Base-by-base conservation (phyloP, 2,797 vertebrate genomes). In the Odontamblyopus lacepedii region DNA sequence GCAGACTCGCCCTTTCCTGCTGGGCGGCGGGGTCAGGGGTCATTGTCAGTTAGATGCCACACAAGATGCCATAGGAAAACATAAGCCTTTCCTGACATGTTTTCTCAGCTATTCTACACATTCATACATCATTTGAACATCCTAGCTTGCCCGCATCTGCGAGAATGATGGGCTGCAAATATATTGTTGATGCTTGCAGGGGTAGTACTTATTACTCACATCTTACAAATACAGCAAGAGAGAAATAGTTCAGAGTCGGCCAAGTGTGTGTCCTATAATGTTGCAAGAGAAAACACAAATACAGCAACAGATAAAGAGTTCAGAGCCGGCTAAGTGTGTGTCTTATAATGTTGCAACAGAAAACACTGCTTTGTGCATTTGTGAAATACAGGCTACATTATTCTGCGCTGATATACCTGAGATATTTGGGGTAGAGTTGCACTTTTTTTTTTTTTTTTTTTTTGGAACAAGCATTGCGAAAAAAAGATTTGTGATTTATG, bases 21-120 rank as follows among this genome's bases (percentile, higher is more conserved):
- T 59, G 68, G 15, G 62, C 1, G 32, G 35, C 65, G 59, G 76
- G 67, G 63, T 80, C 77, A 76, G 26, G 78, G 77, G 78, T 83
- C 74, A 72, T 29, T 6, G 29, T 72, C 71, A 57, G 57, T 18
- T 30, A 57, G 68, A 26, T 35, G 23, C 57, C 57, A 26, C 32
- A 13, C 2, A 19, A n/a, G 30, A 23, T 44, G 26, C 23, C 23
- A 65, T n/a, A 23, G 23, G 23, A 29, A 29, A 3, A 63, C 61
- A 44, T 38, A 32, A 12, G 18, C 1, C 0, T n/a, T 38, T 63
- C 16, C 27, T 61, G 16, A 18, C 6, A 38, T 2, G 16, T 18
- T 18, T 62, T 60, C 57, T 8, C 26, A 1, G 23, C 57, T 60
- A 18, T 2, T 30, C 11, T 29, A n/a, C 35, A 38, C 44, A 16